Conservation (phyloP, 2,888 invertebrate species). For the Andrena bicolor region DNA sequence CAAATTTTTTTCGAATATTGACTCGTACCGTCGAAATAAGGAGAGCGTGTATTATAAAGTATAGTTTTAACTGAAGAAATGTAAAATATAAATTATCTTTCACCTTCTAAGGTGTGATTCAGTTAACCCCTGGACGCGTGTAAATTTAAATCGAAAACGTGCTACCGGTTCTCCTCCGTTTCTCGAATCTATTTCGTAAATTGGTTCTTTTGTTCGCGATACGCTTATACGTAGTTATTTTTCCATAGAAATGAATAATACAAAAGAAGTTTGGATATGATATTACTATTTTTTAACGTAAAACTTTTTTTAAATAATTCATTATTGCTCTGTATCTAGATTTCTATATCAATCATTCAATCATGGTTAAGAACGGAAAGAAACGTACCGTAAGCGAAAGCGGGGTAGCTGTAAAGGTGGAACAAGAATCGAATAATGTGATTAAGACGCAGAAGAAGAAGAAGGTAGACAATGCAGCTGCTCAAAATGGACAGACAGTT, state of each 20-base stretch:
- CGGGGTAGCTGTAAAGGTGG: constrained; percentile 15
- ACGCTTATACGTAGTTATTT: too few relatives aligned
- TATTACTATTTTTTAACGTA: too few relatives aligned
- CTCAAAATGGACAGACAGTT: constrained; percentile 49
- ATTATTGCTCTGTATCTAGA: neutral
- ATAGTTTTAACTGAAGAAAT: constrained; percentile 1
- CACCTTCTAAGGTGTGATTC: too few relatives aligned
- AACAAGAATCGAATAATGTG: neutral
- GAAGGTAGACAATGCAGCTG: constrained; percentile 29
- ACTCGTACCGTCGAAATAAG: neutral
- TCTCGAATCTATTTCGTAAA: too few relatives aligned
- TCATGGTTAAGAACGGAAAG: constrained; percentile 59
- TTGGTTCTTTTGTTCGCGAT: too few relatives aligned
- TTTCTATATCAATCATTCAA: constrained; percentile 9
- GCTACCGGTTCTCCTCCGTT: too few relatives aligned
- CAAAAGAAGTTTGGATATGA: too few relatives aligned
- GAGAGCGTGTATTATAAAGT: neutral
- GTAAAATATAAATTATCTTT: neutral
- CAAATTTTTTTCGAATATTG: neutral
- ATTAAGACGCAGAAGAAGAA: constrained; percentile 37
- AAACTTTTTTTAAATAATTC: neutral
- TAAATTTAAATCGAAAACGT: too few relatives aligned
- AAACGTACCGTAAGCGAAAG: constrained; percentile 55
- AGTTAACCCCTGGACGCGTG: too few relatives aligned
- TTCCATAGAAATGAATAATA: too few relatives aligned